A percentile compares a stretch with the other conserved stretches of the same genome.
phyloP scores from a whole-genome alignment of 2,113 vertebrate genomes.

The Percina caprodes region DNA sequence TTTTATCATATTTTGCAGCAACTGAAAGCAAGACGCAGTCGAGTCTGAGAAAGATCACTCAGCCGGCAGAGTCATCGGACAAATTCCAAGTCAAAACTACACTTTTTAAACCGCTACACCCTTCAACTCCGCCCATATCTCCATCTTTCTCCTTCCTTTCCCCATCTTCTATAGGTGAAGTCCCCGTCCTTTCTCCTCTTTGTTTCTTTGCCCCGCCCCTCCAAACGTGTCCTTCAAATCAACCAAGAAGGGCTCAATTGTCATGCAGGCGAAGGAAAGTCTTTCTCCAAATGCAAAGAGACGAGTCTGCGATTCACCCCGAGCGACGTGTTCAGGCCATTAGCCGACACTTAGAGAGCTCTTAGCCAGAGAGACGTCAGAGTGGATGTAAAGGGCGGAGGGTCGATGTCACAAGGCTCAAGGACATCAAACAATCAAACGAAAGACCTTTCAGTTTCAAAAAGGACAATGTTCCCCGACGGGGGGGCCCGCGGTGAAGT shows the following conservation, averaged over 20 bases:
- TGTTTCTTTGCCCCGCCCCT: not conserved
- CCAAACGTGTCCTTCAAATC: slow-evolving; percentile 50
- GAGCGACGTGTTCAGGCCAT: slow-evolving; percentile 27
- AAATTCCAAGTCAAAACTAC: too few species aligned
- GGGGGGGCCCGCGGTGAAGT: slow-evolving; percentile 15
- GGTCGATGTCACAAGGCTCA: slow-evolving; percentile 2
- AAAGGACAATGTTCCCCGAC: not conserved
- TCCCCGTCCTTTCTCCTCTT: not conserved
- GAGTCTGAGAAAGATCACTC: too few species aligned
- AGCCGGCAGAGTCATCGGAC: too few species aligned
- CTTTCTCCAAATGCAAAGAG: not conserved
- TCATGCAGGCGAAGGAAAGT: slow-evolving; percentile 43
- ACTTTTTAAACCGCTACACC: slow-evolving; percentile 9
- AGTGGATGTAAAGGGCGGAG: slow-evolving; percentile 10
- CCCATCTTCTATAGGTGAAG: not conserved
- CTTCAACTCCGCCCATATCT: slow-evolving; percentile 34
- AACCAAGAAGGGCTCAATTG: slow-evolving; percentile 35
- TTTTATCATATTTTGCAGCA: too few species aligned
- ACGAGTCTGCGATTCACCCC: slow-evolving; percentile 6
- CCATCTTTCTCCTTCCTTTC: slow-evolving; percentile 6
- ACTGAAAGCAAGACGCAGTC: too few species aligned
- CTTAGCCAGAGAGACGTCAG: slow-evolving; percentile 5
- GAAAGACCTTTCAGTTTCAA: slow-evolving; percentile 5
- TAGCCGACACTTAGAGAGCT: slow-evolving; percentile 19
- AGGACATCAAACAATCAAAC: slow-evolving; percentile 46